phyloP scores from a whole-genome alignment of 2,113 vertebrate species.

The Odocoileus hemionus region DNA sequence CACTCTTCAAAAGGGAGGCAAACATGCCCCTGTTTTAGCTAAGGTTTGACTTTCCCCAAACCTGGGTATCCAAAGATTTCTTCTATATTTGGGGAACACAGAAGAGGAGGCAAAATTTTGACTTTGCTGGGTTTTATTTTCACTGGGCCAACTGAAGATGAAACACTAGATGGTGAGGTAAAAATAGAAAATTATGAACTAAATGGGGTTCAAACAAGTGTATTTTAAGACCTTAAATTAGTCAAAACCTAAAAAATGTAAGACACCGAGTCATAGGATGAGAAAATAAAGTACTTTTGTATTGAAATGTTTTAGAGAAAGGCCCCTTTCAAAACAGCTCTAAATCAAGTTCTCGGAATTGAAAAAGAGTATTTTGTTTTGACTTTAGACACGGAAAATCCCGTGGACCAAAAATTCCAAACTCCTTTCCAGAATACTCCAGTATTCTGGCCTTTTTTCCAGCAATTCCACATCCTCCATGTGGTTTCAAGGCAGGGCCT shows the following conservation, averaged over 20 bases:
- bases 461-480: neutral
- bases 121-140: neutral
- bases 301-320: slow-evolving; percentile 47
- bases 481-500: slow-evolving; percentile 18
- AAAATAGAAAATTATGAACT: slow-evolving; percentile 55
- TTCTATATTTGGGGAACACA: neutral
- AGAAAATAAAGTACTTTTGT: slow-evolving; percentile 36
- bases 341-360: slow-evolving; percentile 44
- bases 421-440: neutral
- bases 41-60: neutral
- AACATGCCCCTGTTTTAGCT: neutral
- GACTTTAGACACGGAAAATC: slow-evolving; percentile 51
- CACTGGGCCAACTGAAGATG: neutral
- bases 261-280: slow-evolving; percentile 5
- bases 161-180: neutral
- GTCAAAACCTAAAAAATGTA: slow-evolving; percentile 55
- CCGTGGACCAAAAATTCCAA: slow-evolving; percentile 49
- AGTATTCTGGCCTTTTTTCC: neutral
- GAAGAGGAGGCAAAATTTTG: slow-evolving; percentile 9
- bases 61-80: neutral
- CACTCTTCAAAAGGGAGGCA: neutral
- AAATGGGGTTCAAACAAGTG: neutral
- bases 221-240: slow-evolving; percentile 60
- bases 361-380: slow-evolving; percentile 43
- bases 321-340: slow-evolving; percentile 19